Percentiles rank a stretch among this genome's conserved stretches.
Evolutionary conservation across 1,140 invertebrate species (phyloP).

Genomic region (Venustaconcha ellipsiformis): DNA sequence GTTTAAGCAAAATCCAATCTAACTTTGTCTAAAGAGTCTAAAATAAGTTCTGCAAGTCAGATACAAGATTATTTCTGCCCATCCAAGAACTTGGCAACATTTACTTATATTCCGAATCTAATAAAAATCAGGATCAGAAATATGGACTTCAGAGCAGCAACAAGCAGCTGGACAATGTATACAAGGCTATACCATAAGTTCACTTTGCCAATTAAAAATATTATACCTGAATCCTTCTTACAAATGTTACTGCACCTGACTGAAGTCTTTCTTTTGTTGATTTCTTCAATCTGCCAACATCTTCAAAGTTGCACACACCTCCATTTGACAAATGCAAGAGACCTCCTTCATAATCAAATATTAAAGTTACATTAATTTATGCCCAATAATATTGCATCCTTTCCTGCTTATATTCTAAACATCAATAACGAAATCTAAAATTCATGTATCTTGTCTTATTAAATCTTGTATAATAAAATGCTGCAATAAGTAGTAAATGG

Average conservation of each 20-base stretch:
- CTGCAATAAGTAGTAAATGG: neutral
- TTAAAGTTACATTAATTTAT: neutral
- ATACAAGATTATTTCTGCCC: neutral
- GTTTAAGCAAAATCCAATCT: neutral
- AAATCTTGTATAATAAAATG: neutral
- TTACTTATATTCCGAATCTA: neutral
- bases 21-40: neutral
- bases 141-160: no score
- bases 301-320: constrained; percentile 52
- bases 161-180: no score
- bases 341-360: constrained; percentile 38
- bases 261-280: constrained; percentile 42
- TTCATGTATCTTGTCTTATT: neutral
- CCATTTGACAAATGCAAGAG: constrained; percentile 41
- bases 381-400: neutral
- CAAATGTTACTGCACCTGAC: constrained; percentile 29
- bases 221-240: neutral
- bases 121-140: no score
- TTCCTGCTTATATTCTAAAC: neutral
- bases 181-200: no score
- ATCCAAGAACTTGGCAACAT: neutral
- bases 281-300: constrained; percentile 46
- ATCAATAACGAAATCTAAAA: neutral
- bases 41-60: neutral
- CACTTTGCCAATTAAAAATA: neutral